These are phyloP conservation scores for Orchestes rusci DNA, from an alignment of 2,888 invertebrate species.

Conservation along the genomic window DNA sequence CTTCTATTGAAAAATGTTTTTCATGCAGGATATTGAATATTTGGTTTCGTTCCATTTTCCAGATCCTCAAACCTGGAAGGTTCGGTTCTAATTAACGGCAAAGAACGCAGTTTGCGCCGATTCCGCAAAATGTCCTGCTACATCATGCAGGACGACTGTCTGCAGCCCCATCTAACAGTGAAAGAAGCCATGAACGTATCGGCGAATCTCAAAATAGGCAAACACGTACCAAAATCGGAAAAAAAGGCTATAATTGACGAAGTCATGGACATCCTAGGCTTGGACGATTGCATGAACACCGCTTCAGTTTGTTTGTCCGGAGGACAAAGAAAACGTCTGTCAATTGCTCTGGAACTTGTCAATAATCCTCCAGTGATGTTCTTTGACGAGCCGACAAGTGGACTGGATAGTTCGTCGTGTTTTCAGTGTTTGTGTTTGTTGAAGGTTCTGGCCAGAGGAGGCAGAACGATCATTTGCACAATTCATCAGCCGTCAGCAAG, in stretches of 20 bases:
- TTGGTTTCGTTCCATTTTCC: too few relatives aligned
- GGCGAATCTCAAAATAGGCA: conserved; percentile 85
- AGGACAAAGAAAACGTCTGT: conserved; percentile 84
- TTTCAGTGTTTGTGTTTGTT: conserved; percentile 68
- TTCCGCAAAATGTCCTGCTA: conserved; percentile 94
- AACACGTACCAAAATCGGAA: conserved; percentile 61
- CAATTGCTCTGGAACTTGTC: conserved; percentile 87
- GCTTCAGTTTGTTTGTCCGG: conserved; percentile 77
- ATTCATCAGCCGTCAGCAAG: conserved; percentile 96
- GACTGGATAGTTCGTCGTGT: conserved; percentile 81
- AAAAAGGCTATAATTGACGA: conserved; percentile 58
- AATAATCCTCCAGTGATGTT: conserved; percentile 98
- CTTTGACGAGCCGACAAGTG: conserved; percentile 91
- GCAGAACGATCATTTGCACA: conserved; percentile 89
- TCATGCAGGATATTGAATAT: too few relatives aligned
- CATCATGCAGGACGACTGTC: conserved; percentile 92
- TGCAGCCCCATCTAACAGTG: conserved; percentile 84
- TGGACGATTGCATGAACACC: conserved; percentile 73
- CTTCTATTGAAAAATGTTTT: too few relatives aligned
- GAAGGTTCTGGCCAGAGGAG: conserved; percentile 79
- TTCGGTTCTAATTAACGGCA: conserved; percentile 79
- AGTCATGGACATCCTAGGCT: conserved; percentile 43
- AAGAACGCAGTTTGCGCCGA: conserved; percentile 74
- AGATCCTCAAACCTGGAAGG: conserved; percentile 83
- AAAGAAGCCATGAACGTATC: conserved; percentile 90